phyloP scores from a whole-genome alignment of 2,888 invertebrate species.

The Corbicula japonica region DNA sequence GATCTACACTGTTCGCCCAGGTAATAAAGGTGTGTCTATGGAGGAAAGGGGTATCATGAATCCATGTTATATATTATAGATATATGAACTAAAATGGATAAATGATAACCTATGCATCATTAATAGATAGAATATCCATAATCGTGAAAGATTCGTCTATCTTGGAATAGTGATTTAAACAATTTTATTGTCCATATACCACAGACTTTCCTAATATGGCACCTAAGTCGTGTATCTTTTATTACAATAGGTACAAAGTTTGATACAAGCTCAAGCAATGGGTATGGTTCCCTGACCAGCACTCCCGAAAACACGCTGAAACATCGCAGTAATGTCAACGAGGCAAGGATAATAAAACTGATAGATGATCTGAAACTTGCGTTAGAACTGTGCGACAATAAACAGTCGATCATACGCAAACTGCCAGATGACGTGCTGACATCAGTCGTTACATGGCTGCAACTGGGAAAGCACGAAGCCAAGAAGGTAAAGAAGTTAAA shows the following conservation, averaged over 20 bases:
- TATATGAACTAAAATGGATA: too few species aligned
- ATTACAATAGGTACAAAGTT: constrained; percentile 55
- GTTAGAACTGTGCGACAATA: constrained; percentile 62
- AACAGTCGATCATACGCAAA: constrained; percentile 49
- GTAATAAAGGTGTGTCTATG: too few species aligned
- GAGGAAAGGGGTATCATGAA: too few species aligned
- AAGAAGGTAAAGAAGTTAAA: constrained; percentile 28
- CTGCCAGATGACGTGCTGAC: constrained; percentile 58
- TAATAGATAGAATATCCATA: too few species aligned
- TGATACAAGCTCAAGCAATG: constrained; percentile 55
- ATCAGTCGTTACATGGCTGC: constrained; percentile 52
- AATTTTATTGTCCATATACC: background rate
- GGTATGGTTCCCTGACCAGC: constrained; percentile 30
- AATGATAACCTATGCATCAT: too few species aligned
- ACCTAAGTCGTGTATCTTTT: too few species aligned
- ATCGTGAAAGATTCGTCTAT: too few species aligned
- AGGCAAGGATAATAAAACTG: constrained; percentile 61
- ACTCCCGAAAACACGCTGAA: constrained; percentile 56
- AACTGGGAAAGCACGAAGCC: constrained; percentile 47
- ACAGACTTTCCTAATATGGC: too few species aligned
- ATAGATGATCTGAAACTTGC: constrained; percentile 65
- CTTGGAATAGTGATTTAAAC: background rate
- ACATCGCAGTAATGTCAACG: constrained; percentile 42
- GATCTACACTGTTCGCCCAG: too few species aligned
- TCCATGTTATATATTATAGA: too few species aligned